phyloP scores from a whole-genome alignment of 1,140 invertebrate species.

The Bilobella aurantiaca region DNA sequence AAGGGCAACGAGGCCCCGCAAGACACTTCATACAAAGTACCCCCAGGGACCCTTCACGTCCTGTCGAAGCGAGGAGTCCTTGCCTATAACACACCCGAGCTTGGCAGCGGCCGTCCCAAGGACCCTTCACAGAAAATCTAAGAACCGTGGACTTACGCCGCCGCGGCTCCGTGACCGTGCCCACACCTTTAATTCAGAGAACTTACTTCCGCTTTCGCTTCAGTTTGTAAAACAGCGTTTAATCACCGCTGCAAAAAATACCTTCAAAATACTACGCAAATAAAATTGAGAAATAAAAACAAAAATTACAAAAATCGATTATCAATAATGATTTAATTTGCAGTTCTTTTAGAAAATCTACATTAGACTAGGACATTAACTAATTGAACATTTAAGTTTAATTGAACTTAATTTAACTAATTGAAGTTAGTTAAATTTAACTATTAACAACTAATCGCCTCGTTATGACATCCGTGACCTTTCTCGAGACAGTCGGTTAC shows the following conservation, averaged over 20 bases:
- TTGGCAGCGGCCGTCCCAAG: constrained; percentile 22
- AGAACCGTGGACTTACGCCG: neutral
- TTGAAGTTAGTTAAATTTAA: neutral
- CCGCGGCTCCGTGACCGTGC: no score
- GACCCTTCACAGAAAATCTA: neutral
- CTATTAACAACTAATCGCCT: neutral
- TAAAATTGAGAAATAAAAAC: no score
- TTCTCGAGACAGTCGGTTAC: constrained; percentile 65
- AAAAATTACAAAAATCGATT: no score
- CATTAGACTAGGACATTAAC: no score
- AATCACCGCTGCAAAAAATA: no score
- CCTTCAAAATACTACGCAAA: no score
- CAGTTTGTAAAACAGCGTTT: no score
- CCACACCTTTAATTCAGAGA: neutral
- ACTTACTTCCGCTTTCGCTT: no score
- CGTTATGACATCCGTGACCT: constrained; percentile 40
- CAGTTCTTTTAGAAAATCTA: no score
- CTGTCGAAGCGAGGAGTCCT: constrained; percentile 30
- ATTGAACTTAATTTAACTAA: neutral
- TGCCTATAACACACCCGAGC: constrained; percentile 28
- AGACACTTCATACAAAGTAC: constrained; percentile 24
- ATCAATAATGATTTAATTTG: no score
- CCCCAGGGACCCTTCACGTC: constrained; percentile 32
- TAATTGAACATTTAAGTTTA: neutral
- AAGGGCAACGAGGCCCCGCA: constrained; percentile 14